Evolutionary conservation across 2,113 vertebrate species (phyloP), one percentile per base, ranked within the genome.

Genomic region (Eptatretus burgeri): DNA sequence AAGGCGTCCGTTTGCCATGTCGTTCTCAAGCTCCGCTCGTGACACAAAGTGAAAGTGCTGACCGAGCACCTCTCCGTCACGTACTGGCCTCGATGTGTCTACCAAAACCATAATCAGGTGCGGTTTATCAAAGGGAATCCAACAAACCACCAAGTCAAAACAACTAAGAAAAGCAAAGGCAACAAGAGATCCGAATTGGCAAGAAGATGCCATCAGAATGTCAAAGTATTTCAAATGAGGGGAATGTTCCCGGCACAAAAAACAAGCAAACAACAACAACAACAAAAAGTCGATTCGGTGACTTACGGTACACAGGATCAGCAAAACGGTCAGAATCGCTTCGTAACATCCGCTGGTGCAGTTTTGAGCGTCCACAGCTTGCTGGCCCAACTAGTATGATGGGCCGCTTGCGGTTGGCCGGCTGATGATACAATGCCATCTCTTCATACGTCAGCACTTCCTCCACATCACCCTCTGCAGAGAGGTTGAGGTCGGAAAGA

Each of bases 391-490:
- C 81, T 68, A 95, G 76, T 51, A 84, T 80, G 1, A 95, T 76
- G 51, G 89, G 87, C 14, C 87, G 77, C 64, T 89, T 95, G 63
- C 83, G 77, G 66, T 82, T 87, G 64, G 82, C 79, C 11, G 84
- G 82, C 68, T 95, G 89, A 69, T 93, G 87, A 71, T 89, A 95
- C 18, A 94, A 81, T 1, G 84, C 85, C 86, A 93, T 93, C 75
- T 95, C 89, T 69, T 95, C 87, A 0, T 95, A 95, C 63, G 87
- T 94, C 76, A 85, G 68, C 71, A 89, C 79, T 65, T 95, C 89
- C 51, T 91, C 83, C 8, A 82, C 88, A 72, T 98, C 89, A 10
- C n/a, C 20, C 12, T 60, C 56, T 60, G 56, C 12, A 60, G n/a
- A 10, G 12, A n/a, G 20, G 56, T 20, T 17, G n/a, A 60, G 20